These are phyloP conservation scores for Channallabes apus DNA, from an alignment of 2,797 vertebrate genomes.

Conservation along the genomic window DNA sequence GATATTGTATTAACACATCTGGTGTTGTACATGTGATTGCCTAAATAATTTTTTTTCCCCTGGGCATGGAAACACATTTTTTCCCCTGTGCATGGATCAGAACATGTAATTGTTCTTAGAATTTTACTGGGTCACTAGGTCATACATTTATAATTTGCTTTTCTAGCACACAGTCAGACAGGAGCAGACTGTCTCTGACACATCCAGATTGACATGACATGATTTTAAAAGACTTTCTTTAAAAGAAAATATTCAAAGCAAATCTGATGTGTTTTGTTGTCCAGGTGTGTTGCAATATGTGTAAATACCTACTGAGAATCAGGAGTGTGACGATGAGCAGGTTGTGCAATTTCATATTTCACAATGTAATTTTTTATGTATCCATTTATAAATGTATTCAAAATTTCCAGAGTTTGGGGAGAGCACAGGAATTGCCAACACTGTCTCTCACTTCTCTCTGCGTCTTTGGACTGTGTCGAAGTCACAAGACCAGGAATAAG, in stretches of 20 bases:
- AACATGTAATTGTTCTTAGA: neutral
- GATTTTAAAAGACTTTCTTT: neutral
- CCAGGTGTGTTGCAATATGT: neutral
- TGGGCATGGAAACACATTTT: no score
- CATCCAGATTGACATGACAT: neutral
- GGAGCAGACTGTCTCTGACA: neutral
- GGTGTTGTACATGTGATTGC: no score
- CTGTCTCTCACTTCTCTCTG: conserved; percentile 1
- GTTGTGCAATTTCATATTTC: conserved; percentile 8
- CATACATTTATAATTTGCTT: neutral
- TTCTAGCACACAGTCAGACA: neutral
- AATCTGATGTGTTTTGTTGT: neutral
- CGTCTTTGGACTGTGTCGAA: conserved; percentile 40
- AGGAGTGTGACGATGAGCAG: neutral
- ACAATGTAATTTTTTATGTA: neutral
- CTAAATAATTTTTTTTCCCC: no score
- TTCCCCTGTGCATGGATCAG: no score
- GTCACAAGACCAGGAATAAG: conserved; percentile 74
- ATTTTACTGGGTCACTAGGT: conserved; percentile 2
- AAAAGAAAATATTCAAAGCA: neutral
- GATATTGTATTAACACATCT: no score
- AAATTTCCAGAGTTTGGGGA: neutral
- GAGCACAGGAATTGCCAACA: neutral
- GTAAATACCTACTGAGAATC: neutral
- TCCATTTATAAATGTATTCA: neutral